Evolutionary conservation across 2,888 invertebrate genomes (phyloP), one percentile per base, ranked within the genome.

Genomic region (Leptinotarsa haldemani): DNA sequence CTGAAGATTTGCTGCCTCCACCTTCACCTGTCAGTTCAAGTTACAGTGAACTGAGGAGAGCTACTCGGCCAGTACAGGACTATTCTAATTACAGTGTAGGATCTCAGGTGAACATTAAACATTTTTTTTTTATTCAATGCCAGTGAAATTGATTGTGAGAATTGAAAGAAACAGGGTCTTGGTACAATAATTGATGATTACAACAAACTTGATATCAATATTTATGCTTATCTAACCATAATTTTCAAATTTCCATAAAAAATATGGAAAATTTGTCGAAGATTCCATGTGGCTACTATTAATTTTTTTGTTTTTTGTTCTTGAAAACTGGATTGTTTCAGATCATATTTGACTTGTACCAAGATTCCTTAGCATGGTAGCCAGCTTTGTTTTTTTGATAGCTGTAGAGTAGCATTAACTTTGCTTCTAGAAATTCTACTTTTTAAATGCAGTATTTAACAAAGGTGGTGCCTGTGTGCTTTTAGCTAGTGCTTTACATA

Each of bases 11-110:
- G 77, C 90, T 93, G 72, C 94, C 95, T 22, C 96, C 96, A 7
- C 95, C 96, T 12, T 95, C 95, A 76, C 96, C 96, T 2, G 96
- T 96, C 0, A 96, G 95, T 83, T 96, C 96, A 3, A 96, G 95
- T 80, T 97, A 96, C 83, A 96, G 96, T 84, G 96, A 96, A 88
- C 88, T 96, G 72, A 90, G 94, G 70, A 90, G 95, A 78, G 96
- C 96, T 16, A 95, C 94, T 25, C 91, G 94, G 82, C 90, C 91
- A 71, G 89, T 83, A 40, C 86, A 84, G 65, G 87, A 86, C 73
- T 88, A 86, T 74, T 89, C 90, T 77, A 90, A 91, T 78, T 91
- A 92, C 82, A 93, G 93, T 72, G 92, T 93, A 79, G 92, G 92
- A 76, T 94, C 94, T 47, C 94, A 95, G 89, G 88, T 88, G 85